Evolutionary conservation across 1,140 invertebrate genomes (phyloP), one percentile per base, ranked within the genome.

Genomic region (Glomeris maerens): DNA sequence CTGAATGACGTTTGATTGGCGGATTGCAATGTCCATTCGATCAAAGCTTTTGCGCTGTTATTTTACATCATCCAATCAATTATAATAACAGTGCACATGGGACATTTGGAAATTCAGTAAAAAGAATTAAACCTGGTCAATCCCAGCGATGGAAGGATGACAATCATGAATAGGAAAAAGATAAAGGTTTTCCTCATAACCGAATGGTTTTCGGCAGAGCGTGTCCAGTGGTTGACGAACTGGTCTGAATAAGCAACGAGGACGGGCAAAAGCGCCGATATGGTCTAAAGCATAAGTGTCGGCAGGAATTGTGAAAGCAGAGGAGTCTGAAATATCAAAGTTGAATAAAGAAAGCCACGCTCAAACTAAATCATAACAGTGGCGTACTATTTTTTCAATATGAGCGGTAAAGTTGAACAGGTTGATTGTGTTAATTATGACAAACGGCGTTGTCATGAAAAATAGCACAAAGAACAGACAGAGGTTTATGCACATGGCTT

Each of bases 101-200:
- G n/a, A n/a, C n/a, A n/a, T n/a, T n/a, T n/a, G n/a, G n/a, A n/a
- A n/a, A n/a, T n/a, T n/a, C n/a, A n/a, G n/a, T n/a, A n/a, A n/a
- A n/a, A n/a, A n/a, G n/a, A n/a, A n/a, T n/a, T n/a, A n/a, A n/a
- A 77, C 75, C 77, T 78, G 3, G 87, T 86, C 38, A 96, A 70
- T 17, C 92, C 90, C 21, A 96, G 68, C 26, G 91, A 94, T 2
- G 92, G 93, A 53, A 96, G 70, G 63, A 97, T 90, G 1, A 97
- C 69, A 47, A 96, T 89, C 90, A 95, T 95, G 45, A 96, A 77
- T 13, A 96, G 66, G 21, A 97, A 72, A 60, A 92, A 90, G 20
- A 83, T 76, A 59, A 91, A 89, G 10, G 86, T 88, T 74, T 96
- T 96, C 26, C 81, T 79, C 90, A 97, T 95, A 29, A 93, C 81